Evolutionary conservation across 2,797 vertebrate species (phyloP).

Genomic region (Propithecus deckenii): DNA sequence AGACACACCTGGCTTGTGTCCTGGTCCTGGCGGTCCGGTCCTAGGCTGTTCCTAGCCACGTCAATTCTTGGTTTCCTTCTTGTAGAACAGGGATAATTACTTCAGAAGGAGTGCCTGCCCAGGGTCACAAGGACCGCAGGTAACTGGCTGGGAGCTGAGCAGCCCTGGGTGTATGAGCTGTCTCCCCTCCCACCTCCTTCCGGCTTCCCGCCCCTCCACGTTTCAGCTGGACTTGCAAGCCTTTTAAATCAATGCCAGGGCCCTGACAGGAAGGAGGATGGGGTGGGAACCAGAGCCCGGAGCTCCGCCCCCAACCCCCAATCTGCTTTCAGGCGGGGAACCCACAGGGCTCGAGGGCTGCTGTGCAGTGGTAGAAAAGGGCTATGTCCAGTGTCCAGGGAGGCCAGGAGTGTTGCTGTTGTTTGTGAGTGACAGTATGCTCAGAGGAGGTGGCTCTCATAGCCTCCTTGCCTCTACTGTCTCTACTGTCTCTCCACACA

Average conservation of each 20-base stretch:
- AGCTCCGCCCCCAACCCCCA: too few species aligned
- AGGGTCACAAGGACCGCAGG: neutral
- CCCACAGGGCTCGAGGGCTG: neutral
- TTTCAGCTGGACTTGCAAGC: neutral
- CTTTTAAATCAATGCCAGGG: neutral
- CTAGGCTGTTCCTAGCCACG: neutral
- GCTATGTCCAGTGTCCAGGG: neutral
- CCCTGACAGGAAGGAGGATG: neutral
- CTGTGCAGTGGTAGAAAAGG: neutral
- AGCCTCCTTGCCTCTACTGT: neutral
- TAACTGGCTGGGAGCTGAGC: neutral
- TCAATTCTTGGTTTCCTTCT: neutral
- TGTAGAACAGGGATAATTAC: neutral
- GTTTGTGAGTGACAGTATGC: neutral
- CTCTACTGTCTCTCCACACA: neutral
- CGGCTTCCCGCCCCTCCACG: accelerated
- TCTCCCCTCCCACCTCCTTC: neutral
- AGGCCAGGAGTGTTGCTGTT: neutral
- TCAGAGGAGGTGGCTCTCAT: neutral
- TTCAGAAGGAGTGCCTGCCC: neutral
- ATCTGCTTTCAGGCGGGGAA: neutral
- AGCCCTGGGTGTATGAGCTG: neutral
- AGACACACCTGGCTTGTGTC: neutral
- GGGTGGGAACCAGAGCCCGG: neutral
- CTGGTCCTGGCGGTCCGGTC: neutral